Conservation (phyloP, 2,113 vertebrate species). For the Ifrita kowaldi region DNA sequence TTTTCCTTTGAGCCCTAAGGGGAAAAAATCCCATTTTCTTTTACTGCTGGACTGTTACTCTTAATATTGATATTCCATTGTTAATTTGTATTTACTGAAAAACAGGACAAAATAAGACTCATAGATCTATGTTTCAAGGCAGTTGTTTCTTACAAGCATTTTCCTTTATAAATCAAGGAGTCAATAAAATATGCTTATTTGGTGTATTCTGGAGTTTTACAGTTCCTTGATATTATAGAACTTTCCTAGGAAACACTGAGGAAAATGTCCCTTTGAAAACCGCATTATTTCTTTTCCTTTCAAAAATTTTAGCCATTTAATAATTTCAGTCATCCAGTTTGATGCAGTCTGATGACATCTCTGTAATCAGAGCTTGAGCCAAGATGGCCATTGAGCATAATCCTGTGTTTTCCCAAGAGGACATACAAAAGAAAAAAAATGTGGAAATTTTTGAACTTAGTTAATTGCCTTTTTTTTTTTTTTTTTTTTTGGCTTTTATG, state of each 20-base stretch:
- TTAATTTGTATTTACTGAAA: neutral
- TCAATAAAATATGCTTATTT: neutral
- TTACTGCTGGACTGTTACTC: neutral
- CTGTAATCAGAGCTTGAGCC: neutral
- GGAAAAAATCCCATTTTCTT: neutral
- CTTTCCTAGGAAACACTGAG: neutral
- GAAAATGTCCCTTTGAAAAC: neutral
- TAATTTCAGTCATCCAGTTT: neutral
- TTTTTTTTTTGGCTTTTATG: neutral
- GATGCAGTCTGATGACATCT: neutral
- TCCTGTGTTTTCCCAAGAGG: neutral
- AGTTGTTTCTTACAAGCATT: neutral
- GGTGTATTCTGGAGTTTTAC: neutral
- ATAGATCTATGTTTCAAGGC: neutral
- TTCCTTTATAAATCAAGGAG: neutral
- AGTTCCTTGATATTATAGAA: neutral
- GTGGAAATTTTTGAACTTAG: neutral
- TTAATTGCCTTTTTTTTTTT: no score
- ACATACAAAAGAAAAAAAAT: neutral
- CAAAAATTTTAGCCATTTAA: neutral
- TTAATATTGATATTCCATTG: neutral
- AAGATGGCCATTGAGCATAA: neutral
- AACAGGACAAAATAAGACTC: neutral
- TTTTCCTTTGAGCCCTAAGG: neutral
- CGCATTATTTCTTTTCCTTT: neutral